These are phyloP conservation scores for Palloptera scutellata DNA, from an alignment of 2,888 invertebrate species.

Conservation along the genomic window DNA sequence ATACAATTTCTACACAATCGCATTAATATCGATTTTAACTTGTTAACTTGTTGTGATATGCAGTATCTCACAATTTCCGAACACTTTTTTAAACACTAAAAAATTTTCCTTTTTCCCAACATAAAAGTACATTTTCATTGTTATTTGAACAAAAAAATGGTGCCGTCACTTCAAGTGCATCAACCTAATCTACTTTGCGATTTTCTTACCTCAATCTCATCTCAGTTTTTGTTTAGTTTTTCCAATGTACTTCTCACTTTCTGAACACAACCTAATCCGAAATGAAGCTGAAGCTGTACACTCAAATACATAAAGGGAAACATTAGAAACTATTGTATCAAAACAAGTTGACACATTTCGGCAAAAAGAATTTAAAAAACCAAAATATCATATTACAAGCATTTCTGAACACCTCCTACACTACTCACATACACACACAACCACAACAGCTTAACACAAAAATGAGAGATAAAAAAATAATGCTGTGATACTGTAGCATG, in stretches of 20 bases:
- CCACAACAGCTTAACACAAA: no score
- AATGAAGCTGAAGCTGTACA: slow-evolving; percentile 2
- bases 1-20: no score
- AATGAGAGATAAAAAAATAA: no score
- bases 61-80: no score
- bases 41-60: no score
- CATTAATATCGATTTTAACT: neutral
- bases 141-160: neutral
- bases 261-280: neutral
- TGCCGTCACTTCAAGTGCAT: slow-evolving; percentile 27
- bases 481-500: no score
- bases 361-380: no score
- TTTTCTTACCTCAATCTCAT: slow-evolving; percentile 22
- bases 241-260: slow-evolving; percentile 10
- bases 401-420: no score
- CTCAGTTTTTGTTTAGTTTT: slow-evolving; percentile 9
- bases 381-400: no score
- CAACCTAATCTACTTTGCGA: slow-evolving; percentile 30
- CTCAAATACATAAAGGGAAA: neutral
- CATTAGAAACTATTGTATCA: neutral
- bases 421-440: no score
- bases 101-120: neutral
- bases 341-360: no score
- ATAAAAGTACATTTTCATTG: neutral
- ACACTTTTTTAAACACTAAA: slow-evolving; percentile 2